Evolutionary conservation across 2,113 vertebrate genomes (phyloP), one percentile per base, ranked within the genome.

Genomic region (Gnathonemus echidnorhynchus): DNA sequence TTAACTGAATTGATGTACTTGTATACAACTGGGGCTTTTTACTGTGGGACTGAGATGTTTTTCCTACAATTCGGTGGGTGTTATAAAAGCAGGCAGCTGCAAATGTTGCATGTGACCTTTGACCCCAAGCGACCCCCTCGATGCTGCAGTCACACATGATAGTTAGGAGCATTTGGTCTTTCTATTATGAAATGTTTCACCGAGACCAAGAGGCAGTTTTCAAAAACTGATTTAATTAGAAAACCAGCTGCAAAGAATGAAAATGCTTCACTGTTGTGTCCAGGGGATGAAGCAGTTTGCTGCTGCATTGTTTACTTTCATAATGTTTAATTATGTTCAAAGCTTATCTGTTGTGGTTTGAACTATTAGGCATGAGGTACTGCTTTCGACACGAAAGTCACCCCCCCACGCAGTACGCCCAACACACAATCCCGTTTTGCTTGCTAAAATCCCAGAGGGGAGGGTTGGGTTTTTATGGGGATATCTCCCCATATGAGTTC

Each of bases 191-290:
- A 91, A 89, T n/a, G 53, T 86, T 35, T 86, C 83, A 86, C 88
- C 70, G 48, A 86, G 56, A 89, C 19, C 58, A 86, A 90, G 56
- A 86, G 62, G 42, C 83, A 86, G 56, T 46, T 62, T 86, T 86
- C 42, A 90, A 58, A 88, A 83, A 88, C 48, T 49, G 87, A 90
- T 91, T 89, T 86, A 56, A 91, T 83, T 53, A 85, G 87, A 62
- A 56, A 87, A 35, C 56, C 27, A 21, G 58, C 88, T 80, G 13
- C 86, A 80, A 87, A 91, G 88, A 74, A 91, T 89, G 88, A 50
- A 89, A 80, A 89, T 74, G 39, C 53, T 35, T 85, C 39, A 53
- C 31, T 52, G 6, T 70, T 62, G 13, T 86, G 13, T 86, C 52
- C 62, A 50, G 70, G 70, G 88, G 8, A 80, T 31, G 3, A 42